phyloP scores from a whole-genome alignment of 2,113 vertebrate genomes.

The Anthoscopus minutus region DNA sequence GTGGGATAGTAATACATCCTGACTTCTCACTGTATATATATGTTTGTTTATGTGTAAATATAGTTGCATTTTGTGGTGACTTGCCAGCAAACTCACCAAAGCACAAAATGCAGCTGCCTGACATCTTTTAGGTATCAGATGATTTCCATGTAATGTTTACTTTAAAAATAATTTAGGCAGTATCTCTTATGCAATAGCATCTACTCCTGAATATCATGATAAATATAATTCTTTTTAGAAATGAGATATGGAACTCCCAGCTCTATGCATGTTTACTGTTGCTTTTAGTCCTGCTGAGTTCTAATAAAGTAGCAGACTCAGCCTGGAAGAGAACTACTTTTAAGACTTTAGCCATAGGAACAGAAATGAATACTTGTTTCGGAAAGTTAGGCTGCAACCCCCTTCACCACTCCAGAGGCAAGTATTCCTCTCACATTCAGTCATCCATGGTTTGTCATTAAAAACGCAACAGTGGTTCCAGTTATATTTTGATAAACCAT shows the following conservation, averaged over 20 bases:
- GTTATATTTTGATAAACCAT: background rate
- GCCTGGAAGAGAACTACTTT: background rate
- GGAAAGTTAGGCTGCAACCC: background rate
- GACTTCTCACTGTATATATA: background rate
- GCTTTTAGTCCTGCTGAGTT: background rate
- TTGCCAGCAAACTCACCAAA: background rate
- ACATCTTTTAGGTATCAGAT: background rate
- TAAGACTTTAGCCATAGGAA: background rate
- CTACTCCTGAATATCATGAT: background rate
- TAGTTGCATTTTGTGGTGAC: background rate
- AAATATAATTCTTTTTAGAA: background rate
- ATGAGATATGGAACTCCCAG: background rate
- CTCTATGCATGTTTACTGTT: background rate
- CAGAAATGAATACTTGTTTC: background rate
- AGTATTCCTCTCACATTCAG: background rate
- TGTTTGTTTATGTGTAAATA: background rate
- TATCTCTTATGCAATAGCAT: background rate
- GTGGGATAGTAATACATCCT: background rate
- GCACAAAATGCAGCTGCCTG: background rate
- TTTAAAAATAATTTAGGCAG: background rate
- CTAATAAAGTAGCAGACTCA: background rate
- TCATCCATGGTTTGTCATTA: background rate
- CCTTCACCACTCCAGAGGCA: background rate
- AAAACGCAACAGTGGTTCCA: background rate
- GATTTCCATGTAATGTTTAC: background rate